phyloP scores from a whole-genome alignment of 1,140 invertebrate genomes.

The Radopholus similis region DNA sequence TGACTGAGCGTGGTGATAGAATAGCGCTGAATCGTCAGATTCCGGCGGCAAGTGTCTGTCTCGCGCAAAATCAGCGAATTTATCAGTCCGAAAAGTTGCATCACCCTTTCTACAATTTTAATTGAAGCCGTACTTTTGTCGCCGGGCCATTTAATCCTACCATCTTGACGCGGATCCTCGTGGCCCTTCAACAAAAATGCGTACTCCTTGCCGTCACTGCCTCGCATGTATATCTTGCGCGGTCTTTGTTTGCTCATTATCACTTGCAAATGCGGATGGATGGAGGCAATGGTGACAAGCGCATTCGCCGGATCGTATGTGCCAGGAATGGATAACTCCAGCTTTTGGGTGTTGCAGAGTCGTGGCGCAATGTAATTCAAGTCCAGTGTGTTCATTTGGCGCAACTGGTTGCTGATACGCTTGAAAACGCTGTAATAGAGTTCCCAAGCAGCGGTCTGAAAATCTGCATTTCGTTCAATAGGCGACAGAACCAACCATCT shows the following conservation, averaged over 20 bases:
- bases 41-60: constrained; percentile 86
- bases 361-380: constrained; percentile 92
- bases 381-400: constrained; percentile 71
- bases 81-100: constrained; percentile 97
- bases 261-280: constrained; percentile 77
- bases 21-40: constrained; percentile 72
- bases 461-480: not conserved
- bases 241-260: constrained; percentile 97
- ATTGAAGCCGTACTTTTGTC: not conserved
- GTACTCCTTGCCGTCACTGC: constrained; percentile 94
- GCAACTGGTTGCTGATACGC: constrained; percentile 86
- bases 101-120: constrained; percentile 70
- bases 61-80: constrained; percentile 90
- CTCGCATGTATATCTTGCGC: constrained; percentile 84
- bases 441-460: constrained; percentile 81
- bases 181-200: constrained; percentile 98
- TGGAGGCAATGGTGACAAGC: constrained; percentile 79
- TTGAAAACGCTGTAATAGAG: constrained; percentile 90
- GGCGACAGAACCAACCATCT: constrained; percentile 72
- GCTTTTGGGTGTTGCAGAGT: constrained; percentile 77
- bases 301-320: constrained; percentile 73
- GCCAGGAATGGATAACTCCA: constrained; percentile 87
- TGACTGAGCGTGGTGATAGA: constrained; percentile 95
- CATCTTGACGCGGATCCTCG: constrained; percentile 96
- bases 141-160: too few relatives aligned